phyloP scores from a whole-genome alignment of 1,140 invertebrate genomes.

The Ips nitidus region DNA sequence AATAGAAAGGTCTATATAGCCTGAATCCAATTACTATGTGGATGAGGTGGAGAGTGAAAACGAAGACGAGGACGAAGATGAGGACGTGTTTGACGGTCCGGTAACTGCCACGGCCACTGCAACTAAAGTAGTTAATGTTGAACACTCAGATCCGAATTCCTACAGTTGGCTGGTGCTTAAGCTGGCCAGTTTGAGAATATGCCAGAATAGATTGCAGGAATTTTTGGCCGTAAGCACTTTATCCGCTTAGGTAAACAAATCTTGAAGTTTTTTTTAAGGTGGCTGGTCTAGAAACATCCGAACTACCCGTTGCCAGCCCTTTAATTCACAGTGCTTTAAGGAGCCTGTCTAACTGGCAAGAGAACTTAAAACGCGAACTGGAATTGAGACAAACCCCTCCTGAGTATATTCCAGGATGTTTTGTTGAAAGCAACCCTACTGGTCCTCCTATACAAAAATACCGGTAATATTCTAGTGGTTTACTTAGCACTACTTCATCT shows the following conservation, averaged over 20 bases:
- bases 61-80: slow-evolving; percentile 73
- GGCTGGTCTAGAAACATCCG: slow-evolving; percentile 56
- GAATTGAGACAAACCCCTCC: slow-evolving; percentile 74
- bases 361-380: slow-evolving; percentile 70
- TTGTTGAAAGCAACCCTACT: slow-evolving; percentile 66
- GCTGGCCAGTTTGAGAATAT: slow-evolving; percentile 81
- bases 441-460: slow-evolving; percentile 91
- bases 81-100: slow-evolving; percentile 72
- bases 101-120: slow-evolving; percentile 37
- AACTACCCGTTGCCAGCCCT: slow-evolving; percentile 92
- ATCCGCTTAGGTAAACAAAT: background rate
- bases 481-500: slow-evolving; percentile 6
- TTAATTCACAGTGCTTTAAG: slow-evolving; percentile 87
- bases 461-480: slow-evolving; percentile 53
- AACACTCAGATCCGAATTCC: slow-evolving; percentile 89
- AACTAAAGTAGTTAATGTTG: slow-evolving; percentile 66
- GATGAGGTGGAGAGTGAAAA: slow-evolving; percentile 67
- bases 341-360: slow-evolving; percentile 86
- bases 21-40: slow-evolving; percentile 43
- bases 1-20: slow-evolving; percentile 29
- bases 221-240: slow-evolving; percentile 59
- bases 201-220: slow-evolving; percentile 75
- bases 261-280: slow-evolving; percentile 39
- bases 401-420: slow-evolving; percentile 84
- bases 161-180: slow-evolving; percentile 95